phyloP scores from a whole-genome alignment of 2,888 invertebrate genomes.

The Nowickia ferox region DNA sequence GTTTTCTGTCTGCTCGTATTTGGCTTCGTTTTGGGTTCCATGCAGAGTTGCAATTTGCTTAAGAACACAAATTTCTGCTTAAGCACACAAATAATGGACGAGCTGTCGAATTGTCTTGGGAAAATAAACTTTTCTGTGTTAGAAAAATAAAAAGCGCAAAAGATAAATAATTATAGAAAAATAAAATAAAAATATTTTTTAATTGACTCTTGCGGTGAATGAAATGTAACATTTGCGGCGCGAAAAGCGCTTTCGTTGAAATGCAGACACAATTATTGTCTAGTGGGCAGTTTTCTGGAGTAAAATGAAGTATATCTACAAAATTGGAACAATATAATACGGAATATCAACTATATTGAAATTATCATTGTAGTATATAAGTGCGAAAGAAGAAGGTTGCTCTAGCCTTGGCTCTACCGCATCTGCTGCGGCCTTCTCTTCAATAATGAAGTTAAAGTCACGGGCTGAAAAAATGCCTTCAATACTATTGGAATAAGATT shows the following conservation, averaged over 20 bases:
- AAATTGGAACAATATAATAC: not conserved
- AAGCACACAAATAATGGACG: constrained; percentile 25
- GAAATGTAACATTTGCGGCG: constrained; percentile 49
- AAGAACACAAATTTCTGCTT: constrained; percentile 8
- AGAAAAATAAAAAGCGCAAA: constrained; percentile 53
- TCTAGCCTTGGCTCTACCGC: no score
- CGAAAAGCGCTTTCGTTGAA: not conserved
- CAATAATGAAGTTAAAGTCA: no score
- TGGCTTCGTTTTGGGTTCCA: constrained; percentile 23
- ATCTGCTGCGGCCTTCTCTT: no score
- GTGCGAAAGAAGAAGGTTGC: no score
- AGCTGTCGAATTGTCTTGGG: constrained; percentile 53
- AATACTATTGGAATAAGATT: no score
- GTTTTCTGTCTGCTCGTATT: not conserved
- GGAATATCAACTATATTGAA: not conserved
- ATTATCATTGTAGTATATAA: no score
- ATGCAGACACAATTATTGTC: not conserved
- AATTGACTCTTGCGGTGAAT: constrained; percentile 67
- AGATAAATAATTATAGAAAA: constrained; percentile 41
- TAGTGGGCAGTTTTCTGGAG: not conserved
- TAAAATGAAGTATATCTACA: not conserved
- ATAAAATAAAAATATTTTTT: constrained; percentile 47
- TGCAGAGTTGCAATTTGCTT: constrained; percentile 55
- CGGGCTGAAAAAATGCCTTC: no score
- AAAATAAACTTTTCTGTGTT: constrained; percentile 68